A percentile compares a stretch with the other conserved stretches of the same genome.
Conservation (phyloP, 2,888 invertebrate species). For the Alloplasta piceator region DNA sequence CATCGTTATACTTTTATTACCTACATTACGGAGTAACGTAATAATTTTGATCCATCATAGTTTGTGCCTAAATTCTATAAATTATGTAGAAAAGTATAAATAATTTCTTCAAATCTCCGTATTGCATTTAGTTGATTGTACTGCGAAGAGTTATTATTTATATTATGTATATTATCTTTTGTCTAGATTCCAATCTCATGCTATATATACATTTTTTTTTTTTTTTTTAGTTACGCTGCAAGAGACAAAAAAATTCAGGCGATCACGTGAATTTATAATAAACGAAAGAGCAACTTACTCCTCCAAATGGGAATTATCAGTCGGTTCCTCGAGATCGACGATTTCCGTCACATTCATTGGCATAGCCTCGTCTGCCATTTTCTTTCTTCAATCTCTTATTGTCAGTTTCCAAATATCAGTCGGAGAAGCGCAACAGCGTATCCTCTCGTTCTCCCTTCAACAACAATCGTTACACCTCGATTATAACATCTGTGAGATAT, state of each 20-base stretch:
- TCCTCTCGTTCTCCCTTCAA: neutral
- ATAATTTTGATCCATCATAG: too few species aligned
- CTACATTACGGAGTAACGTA: too few species aligned
- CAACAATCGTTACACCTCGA: neutral
- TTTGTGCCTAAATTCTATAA: too few species aligned
- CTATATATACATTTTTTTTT: neutral
- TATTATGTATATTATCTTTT: slow-evolving; percentile 32
- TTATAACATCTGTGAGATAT: slow-evolving; percentile 9
- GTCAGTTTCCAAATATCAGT: neutral
- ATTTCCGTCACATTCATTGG: slow-evolving; percentile 37
- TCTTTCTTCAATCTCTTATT: slow-evolving; percentile 34
- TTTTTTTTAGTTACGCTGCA: neutral
- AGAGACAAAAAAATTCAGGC: neutral
- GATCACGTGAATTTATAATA: slow-evolving; percentile 13
- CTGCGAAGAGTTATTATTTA: too few species aligned
- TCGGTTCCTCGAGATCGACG: slow-evolving; percentile 53
- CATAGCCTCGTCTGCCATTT: slow-evolving; percentile 65
- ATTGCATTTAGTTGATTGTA: too few species aligned
- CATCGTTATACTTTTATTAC: neutral
- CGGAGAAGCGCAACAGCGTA: neutral
- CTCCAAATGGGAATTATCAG: slow-evolving; percentile 19
- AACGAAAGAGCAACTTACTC: slow-evolving; percentile 30
- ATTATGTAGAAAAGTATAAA: too few species aligned
- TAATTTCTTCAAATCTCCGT: too few species aligned
- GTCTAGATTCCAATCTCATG: neutral